phyloP scores from a whole-genome alignment of 2,888 invertebrate genomes.

The Hecatera dysodea region DNA sequence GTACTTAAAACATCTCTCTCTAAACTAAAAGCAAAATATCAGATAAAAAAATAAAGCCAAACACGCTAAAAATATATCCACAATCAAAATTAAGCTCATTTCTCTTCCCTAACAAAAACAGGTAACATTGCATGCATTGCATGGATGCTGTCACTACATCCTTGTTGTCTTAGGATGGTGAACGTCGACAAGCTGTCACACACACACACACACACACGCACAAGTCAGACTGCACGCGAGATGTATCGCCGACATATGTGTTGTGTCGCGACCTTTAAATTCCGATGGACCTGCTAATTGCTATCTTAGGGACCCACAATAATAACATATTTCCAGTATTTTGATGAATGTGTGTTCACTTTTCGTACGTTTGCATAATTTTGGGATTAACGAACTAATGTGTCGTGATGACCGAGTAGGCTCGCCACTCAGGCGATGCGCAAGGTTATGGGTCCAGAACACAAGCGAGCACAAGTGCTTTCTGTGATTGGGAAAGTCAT shows the following conservation, averaged over 20 bases:
- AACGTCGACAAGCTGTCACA: constrained; percentile 63
- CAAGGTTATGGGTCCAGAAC: too few relatives aligned
- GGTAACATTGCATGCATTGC: constrained; percentile 31
- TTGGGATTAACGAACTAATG: too few relatives aligned
- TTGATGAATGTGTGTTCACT: too few relatives aligned
- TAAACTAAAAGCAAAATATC: too few relatives aligned
- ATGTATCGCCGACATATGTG: constrained; percentile 52
- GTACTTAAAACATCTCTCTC: too few relatives aligned
- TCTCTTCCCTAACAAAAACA: constrained; percentile 13
- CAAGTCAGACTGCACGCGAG: neutral
- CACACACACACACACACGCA: neutral
- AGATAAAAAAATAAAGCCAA: too few relatives aligned
- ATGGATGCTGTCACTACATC: constrained; percentile 50
- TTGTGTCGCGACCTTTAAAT: constrained; percentile 38
- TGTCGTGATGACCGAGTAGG: too few relatives aligned
- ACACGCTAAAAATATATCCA: neutral
- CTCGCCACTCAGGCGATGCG: too few relatives aligned
- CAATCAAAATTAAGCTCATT: neutral
- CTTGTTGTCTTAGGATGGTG: constrained; percentile 66
- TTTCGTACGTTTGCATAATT: too few relatives aligned
- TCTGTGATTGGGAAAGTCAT: too few relatives aligned
- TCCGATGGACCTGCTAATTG: constrained; percentile 58
- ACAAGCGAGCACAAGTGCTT: too few relatives aligned
- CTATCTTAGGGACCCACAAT: neutral
- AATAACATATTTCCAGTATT: too few relatives aligned